These are phyloP conservation scores for Notodonta dromedarius DNA, from an alignment of 2,888 invertebrate genomes.

Conservation along the genomic window DNA sequence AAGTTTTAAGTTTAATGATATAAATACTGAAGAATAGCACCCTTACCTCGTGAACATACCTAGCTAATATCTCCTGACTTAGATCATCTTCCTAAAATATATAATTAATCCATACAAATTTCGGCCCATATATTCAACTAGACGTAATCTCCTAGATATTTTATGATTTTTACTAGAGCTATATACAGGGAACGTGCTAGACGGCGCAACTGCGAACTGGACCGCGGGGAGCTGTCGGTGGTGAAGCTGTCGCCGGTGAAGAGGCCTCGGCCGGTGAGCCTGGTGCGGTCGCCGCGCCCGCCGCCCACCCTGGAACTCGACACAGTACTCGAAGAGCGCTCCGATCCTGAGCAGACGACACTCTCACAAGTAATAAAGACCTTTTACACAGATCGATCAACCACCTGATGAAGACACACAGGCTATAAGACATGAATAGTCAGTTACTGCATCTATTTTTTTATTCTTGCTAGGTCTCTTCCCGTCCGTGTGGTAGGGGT, in stretches of 20 bases:
- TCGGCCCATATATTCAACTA: background rate
- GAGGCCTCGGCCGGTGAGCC: slow-evolving; percentile 68
- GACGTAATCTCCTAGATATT: background rate
- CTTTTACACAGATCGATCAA: no score
- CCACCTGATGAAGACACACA: no score
- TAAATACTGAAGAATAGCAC: no score
- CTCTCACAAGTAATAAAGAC: slow-evolving; percentile 67
- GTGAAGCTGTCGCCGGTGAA: slow-evolving; percentile 86
- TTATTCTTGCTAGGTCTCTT: no score
- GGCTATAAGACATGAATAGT: no score
- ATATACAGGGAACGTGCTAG: slow-evolving; percentile 88
- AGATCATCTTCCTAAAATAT: no score
- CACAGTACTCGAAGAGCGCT: slow-evolving; percentile 93
- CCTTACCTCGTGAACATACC: no score
- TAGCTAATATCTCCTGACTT: no score
- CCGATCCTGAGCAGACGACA: slow-evolving; percentile 89
- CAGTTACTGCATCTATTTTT: no score
- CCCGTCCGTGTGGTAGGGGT: no score
- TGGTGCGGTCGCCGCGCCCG: slow-evolving; percentile 86
- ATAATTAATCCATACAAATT: no score
- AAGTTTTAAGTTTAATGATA: no score
- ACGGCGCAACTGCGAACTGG: slow-evolving; percentile 91
- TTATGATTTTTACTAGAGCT: slow-evolving; percentile 2
- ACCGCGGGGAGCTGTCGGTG: slow-evolving; percentile 92
- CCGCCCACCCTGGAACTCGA: slow-evolving; percentile 92